Evolutionary conservation across 1,140 invertebrate genomes (phyloP).

Genomic region (Drosophila persimilis): DNA sequence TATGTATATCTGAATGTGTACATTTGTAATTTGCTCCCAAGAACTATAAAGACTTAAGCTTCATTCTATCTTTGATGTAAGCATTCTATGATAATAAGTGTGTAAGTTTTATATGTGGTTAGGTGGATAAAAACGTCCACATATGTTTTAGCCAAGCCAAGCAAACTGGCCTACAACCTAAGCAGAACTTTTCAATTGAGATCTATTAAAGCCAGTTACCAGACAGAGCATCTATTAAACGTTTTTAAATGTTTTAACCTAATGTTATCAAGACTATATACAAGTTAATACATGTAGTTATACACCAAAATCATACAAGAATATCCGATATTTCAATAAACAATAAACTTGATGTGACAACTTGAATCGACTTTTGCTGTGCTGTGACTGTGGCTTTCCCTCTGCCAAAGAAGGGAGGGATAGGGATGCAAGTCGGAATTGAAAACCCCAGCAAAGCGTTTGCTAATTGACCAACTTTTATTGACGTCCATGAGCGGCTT

Average conservation of each 20-base stretch:
- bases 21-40: constrained; percentile 63
- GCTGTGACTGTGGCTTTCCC: too few relatives aligned
- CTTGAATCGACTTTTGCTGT: constrained; percentile 10
- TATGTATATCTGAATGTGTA: constrained; percentile 42
- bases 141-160: constrained; percentile 50
- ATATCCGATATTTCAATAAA: constrained; percentile 75
- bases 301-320: constrained; percentile 36
- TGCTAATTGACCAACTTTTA: background rate
- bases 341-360: constrained; percentile 73
- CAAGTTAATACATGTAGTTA: constrained; percentile 52
- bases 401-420: too few relatives aligned
- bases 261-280: constrained; percentile 46
- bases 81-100: constrained; percentile 70
- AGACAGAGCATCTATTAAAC: constrained; percentile 38
- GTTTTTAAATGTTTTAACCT: constrained; percentile 60
- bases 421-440: background rate
- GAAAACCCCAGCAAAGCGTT: background rate
- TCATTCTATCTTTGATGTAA: constrained; percentile 77
- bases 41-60: constrained; percentile 80
- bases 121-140: constrained; percentile 18
- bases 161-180: constrained; percentile 18
- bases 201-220: constrained; percentile 9
- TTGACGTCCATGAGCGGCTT: background rate
- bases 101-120: constrained; percentile 54
- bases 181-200: constrained; percentile 31